phyloP scores from a whole-genome alignment of 2,113 vertebrate species.

The Pontoporia blainvillei region DNA sequence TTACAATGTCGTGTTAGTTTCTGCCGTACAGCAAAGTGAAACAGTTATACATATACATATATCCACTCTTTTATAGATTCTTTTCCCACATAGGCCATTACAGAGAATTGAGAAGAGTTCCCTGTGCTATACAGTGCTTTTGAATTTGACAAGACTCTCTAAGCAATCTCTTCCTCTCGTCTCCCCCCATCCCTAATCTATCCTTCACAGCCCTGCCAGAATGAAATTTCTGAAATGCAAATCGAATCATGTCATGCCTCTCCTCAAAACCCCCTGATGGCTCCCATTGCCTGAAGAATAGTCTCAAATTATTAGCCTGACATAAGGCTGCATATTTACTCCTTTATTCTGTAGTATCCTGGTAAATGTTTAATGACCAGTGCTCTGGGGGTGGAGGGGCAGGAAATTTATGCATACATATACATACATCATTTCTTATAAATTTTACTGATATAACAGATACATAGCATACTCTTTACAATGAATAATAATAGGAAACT shows the following conservation, averaged over 20 bases:
- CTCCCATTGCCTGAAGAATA: not conserved
- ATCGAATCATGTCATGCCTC: not conserved
- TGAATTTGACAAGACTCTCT: slow-evolving; percentile 36
- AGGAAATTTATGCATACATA: not conserved
- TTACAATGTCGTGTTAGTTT: not conserved
- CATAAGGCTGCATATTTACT: not conserved
- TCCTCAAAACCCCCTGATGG: not conserved
- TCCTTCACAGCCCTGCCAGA: not conserved
- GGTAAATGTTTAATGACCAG: not conserved
- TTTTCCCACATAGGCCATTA: not conserved
- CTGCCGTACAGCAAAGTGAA: not conserved
- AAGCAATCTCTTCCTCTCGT: not conserved
- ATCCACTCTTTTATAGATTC: not conserved
- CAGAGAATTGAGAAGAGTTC: not conserved
- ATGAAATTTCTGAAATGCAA: slow-evolving; percentile 14
- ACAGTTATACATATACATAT: not conserved
- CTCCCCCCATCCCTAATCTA: not conserved
- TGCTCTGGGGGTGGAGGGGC: not conserved
- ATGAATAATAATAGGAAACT: not conserved
- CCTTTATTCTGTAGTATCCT: not conserved
- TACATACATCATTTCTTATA: not conserved
- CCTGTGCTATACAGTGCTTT: not conserved
- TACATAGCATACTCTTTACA: not conserved
- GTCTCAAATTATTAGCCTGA: not conserved
- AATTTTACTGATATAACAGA: not conserved